Base-by-base conservation (phyloP, 1,140 invertebrate species). In the Apis cerana region DNA sequence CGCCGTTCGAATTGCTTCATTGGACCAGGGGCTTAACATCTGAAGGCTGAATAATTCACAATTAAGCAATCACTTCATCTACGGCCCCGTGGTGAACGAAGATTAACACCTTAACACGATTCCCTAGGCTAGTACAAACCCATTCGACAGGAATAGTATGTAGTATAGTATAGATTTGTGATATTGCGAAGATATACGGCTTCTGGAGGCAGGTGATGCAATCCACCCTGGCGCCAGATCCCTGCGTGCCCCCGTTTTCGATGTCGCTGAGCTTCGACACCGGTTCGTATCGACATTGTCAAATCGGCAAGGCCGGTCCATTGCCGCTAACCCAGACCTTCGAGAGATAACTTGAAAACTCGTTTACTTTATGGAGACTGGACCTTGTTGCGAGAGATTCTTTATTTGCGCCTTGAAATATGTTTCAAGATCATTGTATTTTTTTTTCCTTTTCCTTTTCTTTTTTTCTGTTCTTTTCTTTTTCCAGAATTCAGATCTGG, bases 241-340 rank as follows among this genome's bases (percentile, higher is more conserved):
- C 77, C 76, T 67, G 19, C 23, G 33, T 86, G 82, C 33, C 68
- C 77, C 75, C 78, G 43, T 85, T 85, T 75, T 56, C 7, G 33
- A 33, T 15, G 7, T 59, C 75, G 75, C 48, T 50, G 27, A 43
- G n/a, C 67, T 33, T 43, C 33, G 33, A 43, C 64, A 80, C 80
- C 62, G 43, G n/a, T 43, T 78, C 21, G 21, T 62, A 58, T 56
- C 58, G 78, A 76, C 65, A 79, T 85, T 84, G 84, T 82, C 82
- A 81, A 88, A 89, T 88, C 64, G 21, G 11, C 80, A 81, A 89
- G 86, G 82, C 77, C 70, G 64, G 13, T 68, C 50, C 85, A 43
- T 76, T 86, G 58, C 62, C 61, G 48, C 76, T 75, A 80, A 80
- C 70, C 79, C 61, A 80, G 72, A 84, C 79, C 82, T 88, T 89